phyloP scores from a whole-genome alignment of 2,888 invertebrate species.

The Sesamia inferens region DNA sequence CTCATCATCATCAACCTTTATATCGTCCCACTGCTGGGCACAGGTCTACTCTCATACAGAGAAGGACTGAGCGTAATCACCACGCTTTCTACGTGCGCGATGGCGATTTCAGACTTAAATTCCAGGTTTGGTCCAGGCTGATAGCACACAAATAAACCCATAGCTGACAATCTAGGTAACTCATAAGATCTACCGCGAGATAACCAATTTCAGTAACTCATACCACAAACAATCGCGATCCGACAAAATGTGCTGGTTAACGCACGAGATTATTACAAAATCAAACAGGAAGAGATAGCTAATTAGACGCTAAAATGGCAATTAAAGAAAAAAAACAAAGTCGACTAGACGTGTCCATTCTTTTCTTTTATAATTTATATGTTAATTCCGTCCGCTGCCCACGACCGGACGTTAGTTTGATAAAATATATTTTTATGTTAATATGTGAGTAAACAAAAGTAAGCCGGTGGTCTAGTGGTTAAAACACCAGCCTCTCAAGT shows the following conservation, averaged over 20 bases:
- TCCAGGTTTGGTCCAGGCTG: no score
- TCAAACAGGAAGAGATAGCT: conserved; percentile 57
- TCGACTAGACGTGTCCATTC: conserved; percentile 60
- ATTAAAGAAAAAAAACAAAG: conserved; percentile 58
- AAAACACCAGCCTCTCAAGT: no score
- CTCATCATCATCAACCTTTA: no score
- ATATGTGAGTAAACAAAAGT: conserved; percentile 37
- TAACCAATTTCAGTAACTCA: conserved; percentile 5
- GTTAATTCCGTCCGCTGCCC: conserved; percentile 57
- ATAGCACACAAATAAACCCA: not conserved
- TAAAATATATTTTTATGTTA: conserved; percentile 54
- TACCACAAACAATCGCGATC: conserved; percentile 31
- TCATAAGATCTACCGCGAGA: not conserved
- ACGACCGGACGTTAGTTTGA: conserved; percentile 44
- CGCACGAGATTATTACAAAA: conserved; percentile 47
- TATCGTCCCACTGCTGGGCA: no score
- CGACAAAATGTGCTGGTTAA: conserved; percentile 29
- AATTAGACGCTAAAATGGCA: conserved; percentile 58
- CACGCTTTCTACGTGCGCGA: no score
- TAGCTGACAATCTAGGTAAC: no score
- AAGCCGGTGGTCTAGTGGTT: no score
- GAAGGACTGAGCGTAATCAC: no score
- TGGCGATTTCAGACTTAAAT: no score
- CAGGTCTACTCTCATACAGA: no score
- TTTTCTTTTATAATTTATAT: conserved; percentile 64